Conservation (phyloP, 2,797 vertebrate species). For the Sparus aurata region DNA sequence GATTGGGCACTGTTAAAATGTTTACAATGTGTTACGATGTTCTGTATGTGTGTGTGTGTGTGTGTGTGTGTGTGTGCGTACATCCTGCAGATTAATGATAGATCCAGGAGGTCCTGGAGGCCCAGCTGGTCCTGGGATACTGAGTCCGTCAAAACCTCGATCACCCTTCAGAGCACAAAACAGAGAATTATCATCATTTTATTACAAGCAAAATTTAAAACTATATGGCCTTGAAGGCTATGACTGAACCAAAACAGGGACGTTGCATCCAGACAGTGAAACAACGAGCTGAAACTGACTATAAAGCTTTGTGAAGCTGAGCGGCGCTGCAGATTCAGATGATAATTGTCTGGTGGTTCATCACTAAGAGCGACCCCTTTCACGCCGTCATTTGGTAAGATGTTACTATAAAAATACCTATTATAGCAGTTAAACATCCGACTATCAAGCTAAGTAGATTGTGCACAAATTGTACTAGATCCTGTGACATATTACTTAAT, state of each 20-base stretch:
- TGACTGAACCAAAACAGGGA: too few relatives aligned
- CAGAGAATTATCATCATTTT: background rate
- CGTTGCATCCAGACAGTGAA: too few relatives aligned
- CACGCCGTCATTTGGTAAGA: background rate
- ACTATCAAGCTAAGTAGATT: background rate
- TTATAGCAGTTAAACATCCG: background rate
- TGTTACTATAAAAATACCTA: background rate
- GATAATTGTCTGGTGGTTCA: background rate
- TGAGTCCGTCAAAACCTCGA: slow-evolving; percentile 85
- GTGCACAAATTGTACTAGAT: too few relatives aligned
- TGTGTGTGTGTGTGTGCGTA: slow-evolving; percentile 51
- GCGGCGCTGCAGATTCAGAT: background rate
- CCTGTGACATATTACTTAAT: background rate
- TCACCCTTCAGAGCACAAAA: slow-evolving; percentile 86
- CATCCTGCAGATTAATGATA: slow-evolving; percentile 77
- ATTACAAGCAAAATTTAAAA: background rate
- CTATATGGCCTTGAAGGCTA: background rate
- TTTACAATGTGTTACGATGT: background rate
- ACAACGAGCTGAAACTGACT: too few relatives aligned
- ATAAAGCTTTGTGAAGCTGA: background rate
- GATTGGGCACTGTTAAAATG: background rate
- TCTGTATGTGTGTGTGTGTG: background rate
- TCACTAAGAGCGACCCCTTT: background rate
- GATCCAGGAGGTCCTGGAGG: slow-evolving; percentile 89
- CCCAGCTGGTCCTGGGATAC: slow-evolving; percentile 86